Conservation (phyloP, 1,140 invertebrate species). For the Macrobrachium nipponense region DNA sequence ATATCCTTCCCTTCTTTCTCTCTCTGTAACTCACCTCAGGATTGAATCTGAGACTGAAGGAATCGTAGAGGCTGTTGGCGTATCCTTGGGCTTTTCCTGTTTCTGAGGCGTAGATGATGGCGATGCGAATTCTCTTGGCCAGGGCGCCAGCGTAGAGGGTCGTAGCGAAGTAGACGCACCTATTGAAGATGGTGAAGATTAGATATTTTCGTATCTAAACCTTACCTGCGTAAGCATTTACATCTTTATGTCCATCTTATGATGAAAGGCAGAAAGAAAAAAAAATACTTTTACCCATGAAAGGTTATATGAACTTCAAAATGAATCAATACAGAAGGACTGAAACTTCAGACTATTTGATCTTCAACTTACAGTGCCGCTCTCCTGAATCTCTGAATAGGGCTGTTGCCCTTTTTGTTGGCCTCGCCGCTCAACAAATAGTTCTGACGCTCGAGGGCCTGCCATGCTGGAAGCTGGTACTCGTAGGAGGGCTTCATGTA, state of each 20-base stretch:
- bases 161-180: constrained; percentile 96
- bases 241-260: neutral
- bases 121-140: constrained; percentile 91
- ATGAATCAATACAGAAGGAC: neutral
- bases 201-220: neutral
- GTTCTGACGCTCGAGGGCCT: neutral
- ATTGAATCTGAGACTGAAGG: constrained; percentile 94
- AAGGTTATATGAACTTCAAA: neutral
- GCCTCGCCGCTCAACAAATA: neutral
- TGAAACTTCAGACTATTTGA: neutral
- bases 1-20: neutral
- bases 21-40: constrained; percentile 77
- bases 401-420: neutral
- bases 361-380: constrained; percentile 3
- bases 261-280: too few species aligned
- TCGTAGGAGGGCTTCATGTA: constrained; percentile 86
- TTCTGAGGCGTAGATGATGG: constrained; percentile 93
- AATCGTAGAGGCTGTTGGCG: constrained; percentile 87
- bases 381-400: constrained; percentile 3
- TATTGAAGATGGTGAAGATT: constrained; percentile 68
- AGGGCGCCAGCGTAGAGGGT: constrained; percentile 93
- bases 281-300: neutral
- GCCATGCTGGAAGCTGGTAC: constrained; percentile 77
- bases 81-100: constrained; percentile 94
- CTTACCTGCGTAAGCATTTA: neutral